These are phyloP conservation scores for Zoanthus solanderi DNA, from an alignment of 92 coral and sea anemone species.

Conservation along the genomic window DNA sequence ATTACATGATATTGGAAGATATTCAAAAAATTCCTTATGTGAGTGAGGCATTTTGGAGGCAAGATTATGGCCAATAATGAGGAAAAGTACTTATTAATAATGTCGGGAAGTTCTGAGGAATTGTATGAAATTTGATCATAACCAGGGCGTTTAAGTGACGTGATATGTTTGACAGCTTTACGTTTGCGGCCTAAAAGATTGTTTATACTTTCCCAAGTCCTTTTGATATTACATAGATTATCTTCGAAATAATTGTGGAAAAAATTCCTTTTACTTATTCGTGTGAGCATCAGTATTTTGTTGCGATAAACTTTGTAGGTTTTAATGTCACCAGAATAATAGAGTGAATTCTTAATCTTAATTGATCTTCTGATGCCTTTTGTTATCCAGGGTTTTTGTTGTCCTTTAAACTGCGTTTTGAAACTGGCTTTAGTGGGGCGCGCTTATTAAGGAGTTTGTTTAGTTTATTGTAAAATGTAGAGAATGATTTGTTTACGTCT, in stretches of 20 bases:
- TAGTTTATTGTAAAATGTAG: conserved; percentile 10
- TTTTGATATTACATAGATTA: conserved; percentile 36
- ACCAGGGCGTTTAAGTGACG: too few species aligned
- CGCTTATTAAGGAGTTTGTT: conserved; percentile 20
- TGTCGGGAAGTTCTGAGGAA: too few species aligned
- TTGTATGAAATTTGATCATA: too few species aligned
- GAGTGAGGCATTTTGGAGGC: too few species aligned
- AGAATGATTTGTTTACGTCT: conserved; percentile 6
- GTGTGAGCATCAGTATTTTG: conserved; percentile 41
- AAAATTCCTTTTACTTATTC: conserved; percentile 39
- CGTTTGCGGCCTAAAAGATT: conserved; percentile 40
- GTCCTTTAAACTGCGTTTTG: not conserved
- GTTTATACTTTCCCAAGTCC: conserved; percentile 62
- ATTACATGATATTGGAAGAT: too few species aligned
- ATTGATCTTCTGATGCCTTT: conserved; percentile 31
- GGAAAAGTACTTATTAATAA: too few species aligned
- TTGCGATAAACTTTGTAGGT: conserved; percentile 41
- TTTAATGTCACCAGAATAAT: conserved; percentile 37
- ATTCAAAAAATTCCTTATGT: too few species aligned
- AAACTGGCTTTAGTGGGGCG: not conserved
- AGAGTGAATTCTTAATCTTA: conserved; percentile 41
- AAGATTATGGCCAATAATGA: too few species aligned
- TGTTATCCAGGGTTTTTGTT: conserved; percentile 57
- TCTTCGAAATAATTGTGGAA: conserved; percentile 33
- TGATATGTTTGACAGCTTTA: not conserved